These are phyloP conservation scores for Antechinus flavipes DNA, from an alignment of 2,113 vertebrate species.

Conservation along the genomic window DNA sequence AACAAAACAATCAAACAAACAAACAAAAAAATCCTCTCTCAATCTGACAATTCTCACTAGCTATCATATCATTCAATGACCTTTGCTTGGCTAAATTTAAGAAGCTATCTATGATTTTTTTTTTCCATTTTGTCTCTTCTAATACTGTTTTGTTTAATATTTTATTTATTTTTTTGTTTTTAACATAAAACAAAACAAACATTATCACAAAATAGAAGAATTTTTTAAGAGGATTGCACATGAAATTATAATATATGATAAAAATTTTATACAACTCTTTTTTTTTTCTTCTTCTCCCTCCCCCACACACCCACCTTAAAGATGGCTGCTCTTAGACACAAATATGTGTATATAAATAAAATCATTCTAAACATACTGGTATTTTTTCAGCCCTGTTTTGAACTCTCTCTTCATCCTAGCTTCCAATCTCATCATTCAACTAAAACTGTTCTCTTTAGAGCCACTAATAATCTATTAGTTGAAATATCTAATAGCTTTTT, in stretches of 20 bases:
- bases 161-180: neutral
- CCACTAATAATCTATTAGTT: neutral
- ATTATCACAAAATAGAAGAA: neutral
- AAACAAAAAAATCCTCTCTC: neutral
- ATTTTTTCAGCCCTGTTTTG: neutral
- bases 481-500: neutral
- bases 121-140: neutral
- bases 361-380: neutral
- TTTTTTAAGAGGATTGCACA: neutral
- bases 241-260: neutral
- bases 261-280: neutral
- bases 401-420: neutral
- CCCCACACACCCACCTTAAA: too few relatives aligned
- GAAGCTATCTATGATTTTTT: neutral
- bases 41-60: neutral
- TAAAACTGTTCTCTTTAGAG: neutral
- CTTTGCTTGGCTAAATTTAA: neutral
- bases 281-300: neutral
- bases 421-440: neutral
- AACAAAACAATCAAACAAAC: neutral
- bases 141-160: neutral
- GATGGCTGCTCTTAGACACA: neutral
- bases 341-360: neutral
- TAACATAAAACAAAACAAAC: neutral
- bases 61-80: neutral